A percentile compares a stretch with the other conserved stretches of the same genome.
phyloP scores from a whole-genome alignment of 2,797 vertebrate genomes.

The Erpetoichthys calabaricus region DNA sequence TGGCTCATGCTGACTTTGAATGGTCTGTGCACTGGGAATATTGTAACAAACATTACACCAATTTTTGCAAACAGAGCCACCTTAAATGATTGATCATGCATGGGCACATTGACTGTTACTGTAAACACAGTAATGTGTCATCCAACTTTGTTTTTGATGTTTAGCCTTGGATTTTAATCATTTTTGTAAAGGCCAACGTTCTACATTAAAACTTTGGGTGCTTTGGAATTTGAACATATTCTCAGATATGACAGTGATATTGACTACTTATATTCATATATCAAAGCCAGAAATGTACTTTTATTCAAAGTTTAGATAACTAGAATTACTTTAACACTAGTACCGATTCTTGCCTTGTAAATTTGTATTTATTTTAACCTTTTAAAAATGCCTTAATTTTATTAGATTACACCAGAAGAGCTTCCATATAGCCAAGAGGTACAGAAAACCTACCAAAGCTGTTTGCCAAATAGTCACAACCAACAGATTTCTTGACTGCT shows the following conservation, averaged over 20 bases:
- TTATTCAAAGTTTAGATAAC: slow-evolving; percentile 15
- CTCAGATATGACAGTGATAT: slow-evolving; percentile 36
- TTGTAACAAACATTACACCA: slow-evolving; percentile 28
- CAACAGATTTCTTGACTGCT: neutral
- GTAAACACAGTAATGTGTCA: too few relatives aligned
- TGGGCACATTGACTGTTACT: slow-evolving; percentile 5
- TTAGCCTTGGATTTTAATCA: too few relatives aligned
- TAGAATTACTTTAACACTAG: slow-evolving; percentile 28
- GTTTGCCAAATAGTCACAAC: slow-evolving; percentile 53
- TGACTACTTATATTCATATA: slow-evolving; percentile 22
- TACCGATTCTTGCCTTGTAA: slow-evolving; percentile 52
- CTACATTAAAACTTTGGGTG: slow-evolving; percentile 23
- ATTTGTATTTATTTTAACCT: slow-evolving; percentile 52
- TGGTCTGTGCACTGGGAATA: slow-evolving; percentile 81
- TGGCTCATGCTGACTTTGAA: slow-evolving; percentile 34
- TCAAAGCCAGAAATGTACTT: slow-evolving; percentile 19
- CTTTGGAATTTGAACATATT: slow-evolving; percentile 17
- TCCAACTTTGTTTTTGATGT: too few relatives aligned
- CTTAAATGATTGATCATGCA: slow-evolving; percentile 20
- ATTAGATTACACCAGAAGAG: slow-evolving; percentile 37
- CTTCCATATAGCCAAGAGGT: slow-evolving; percentile 41
- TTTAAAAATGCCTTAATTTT: slow-evolving; percentile 47
- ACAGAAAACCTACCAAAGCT: slow-evolving; percentile 49
- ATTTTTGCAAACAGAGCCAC: slow-evolving; percentile 22
- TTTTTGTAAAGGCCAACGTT: slow-evolving; percentile 13